Evolutionary conservation across 2,888 invertebrate species (phyloP).

Genomic region (Celastrina argiolus): DNA sequence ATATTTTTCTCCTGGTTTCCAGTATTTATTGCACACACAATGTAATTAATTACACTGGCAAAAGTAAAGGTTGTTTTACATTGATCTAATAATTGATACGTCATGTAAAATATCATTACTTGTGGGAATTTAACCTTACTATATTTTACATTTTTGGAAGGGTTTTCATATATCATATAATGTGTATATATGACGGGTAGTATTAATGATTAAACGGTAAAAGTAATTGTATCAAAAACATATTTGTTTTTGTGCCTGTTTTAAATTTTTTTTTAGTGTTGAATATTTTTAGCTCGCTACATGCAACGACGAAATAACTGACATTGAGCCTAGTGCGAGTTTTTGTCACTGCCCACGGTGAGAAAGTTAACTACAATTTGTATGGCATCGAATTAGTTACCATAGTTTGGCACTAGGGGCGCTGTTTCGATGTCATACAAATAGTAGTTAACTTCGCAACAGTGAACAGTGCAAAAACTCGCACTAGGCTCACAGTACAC

Average conservation of each 20-base stretch:
- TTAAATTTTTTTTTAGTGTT: background rate
- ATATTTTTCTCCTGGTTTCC: background rate
- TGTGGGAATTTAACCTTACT: background rate
- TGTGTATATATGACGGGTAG: background rate
- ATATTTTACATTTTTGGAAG: background rate
- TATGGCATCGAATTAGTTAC: no score
- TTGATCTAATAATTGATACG: background rate
- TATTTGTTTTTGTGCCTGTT: background rate
- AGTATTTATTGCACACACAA: background rate
- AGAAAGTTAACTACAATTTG: no score
- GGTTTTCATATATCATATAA: background rate
- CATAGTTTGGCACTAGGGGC: no score
- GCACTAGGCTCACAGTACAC: no score
- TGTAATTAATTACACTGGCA: background rate
- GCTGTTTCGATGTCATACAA: no score
- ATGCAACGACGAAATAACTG: no score
- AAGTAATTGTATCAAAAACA: background rate
- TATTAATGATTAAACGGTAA: background rate
- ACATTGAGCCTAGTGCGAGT: no score
- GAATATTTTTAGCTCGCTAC: no score
- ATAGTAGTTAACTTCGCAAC: no score
- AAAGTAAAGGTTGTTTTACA: background rate
- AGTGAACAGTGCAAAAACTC: no score
- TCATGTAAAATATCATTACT: conserved; percentile 9
- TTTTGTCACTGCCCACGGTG: no score